These are phyloP conservation scores for Macrophya alboannulata DNA, from an alignment of 2,888 invertebrate genomes.

Conservation along the genomic window DNA sequence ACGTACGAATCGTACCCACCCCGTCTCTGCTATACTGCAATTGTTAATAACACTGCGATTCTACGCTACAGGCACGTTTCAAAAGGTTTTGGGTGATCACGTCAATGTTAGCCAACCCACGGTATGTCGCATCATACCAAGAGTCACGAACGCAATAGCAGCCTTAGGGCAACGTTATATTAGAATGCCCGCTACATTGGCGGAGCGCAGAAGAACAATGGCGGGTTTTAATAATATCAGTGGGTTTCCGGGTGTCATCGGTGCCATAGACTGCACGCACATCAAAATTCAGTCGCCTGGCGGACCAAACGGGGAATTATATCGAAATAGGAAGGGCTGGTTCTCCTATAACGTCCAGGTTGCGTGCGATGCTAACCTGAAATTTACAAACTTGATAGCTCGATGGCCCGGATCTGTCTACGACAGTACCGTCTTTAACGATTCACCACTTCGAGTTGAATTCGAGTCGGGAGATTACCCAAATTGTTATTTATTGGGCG, in stretches of 20 bases:
- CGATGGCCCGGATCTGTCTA: conserved; percentile 66
- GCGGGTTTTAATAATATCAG: conserved; percentile 64
- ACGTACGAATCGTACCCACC: conserved; percentile 2
- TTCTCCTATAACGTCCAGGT: conserved; percentile 66
- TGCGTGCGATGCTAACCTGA: conserved; percentile 62
- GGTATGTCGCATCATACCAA: conserved; percentile 61
- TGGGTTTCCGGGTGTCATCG: conserved; percentile 66
- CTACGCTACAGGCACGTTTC: conserved; percentile 59
- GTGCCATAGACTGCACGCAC: conserved; percentile 68
- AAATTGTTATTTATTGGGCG: conserved; percentile 70
- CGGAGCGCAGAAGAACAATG: conserved; percentile 59
- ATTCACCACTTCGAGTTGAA: neutral
- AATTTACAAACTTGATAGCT: conserved; percentile 63
- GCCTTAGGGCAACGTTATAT: conserved; percentile 58
- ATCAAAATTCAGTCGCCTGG: conserved; percentile 65
- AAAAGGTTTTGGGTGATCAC: conserved; percentile 63
- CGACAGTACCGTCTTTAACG: conserved; percentile 23
- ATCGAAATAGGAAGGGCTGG: conserved; percentile 64
- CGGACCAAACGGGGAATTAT: conserved; percentile 64
- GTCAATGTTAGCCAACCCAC: conserved; percentile 61
- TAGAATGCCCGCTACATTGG: conserved; percentile 59
- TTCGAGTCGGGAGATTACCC: conserved; percentile 65
- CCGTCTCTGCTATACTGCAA: neutral
- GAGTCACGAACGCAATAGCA: conserved; percentile 64
- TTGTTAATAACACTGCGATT: conserved; percentile 12